A percentile compares a stretch with the other conserved stretches of the same genome.
These are phyloP conservation scores for Amblyopsis hoosieri DNA, from an alignment of 2,797 vertebrate species.

Conservation along the genomic window DNA sequence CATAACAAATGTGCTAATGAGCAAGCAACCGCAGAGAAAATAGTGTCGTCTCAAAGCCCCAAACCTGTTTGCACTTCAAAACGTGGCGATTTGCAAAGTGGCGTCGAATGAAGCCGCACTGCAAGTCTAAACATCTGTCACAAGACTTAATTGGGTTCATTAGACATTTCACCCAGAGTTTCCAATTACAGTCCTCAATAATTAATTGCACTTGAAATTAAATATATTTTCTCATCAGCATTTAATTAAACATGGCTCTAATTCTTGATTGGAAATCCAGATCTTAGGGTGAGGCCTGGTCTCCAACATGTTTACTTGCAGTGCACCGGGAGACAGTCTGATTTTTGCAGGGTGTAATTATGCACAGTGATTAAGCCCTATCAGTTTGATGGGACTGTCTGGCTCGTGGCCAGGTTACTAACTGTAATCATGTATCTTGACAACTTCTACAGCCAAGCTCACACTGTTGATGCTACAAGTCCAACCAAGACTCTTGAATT, in stretches of 20 bases:
- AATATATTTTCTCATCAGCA: slow-evolving; percentile 99
- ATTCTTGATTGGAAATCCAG: slow-evolving; percentile 88
- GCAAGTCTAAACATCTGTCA: slow-evolving; percentile 91
- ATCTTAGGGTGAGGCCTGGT: slow-evolving; percentile 80
- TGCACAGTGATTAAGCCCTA: slow-evolving; percentile 78
- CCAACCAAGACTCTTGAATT: slow-evolving; percentile 20
- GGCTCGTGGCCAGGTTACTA: slow-evolving; percentile 66
- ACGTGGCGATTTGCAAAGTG: slow-evolving; percentile 49
- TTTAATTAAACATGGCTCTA: slow-evolving; percentile 94
- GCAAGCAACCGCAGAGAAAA: slow-evolving; percentile 64
- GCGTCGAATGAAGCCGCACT: slow-evolving; percentile 43
- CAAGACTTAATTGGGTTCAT: slow-evolving; percentile 97
- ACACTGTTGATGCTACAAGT: slow-evolving; percentile 15
- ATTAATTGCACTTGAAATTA: slow-evolving; percentile 99
- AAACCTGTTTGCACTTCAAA: slow-evolving; percentile 44
- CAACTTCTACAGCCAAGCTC: slow-evolving; percentile 32
- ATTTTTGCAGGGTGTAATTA: slow-evolving; percentile 84
- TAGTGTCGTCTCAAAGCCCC: slow-evolving; percentile 44
- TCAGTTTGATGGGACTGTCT: slow-evolving; percentile 71
- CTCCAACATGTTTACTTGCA: slow-evolving; percentile 88
- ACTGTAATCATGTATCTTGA: slow-evolving; percentile 38
- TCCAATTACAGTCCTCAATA: slow-evolving; percentile 96
- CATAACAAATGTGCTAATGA: slow-evolving; percentile 72
- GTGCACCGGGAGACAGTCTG: slow-evolving; percentile 79
- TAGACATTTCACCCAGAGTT: slow-evolving; percentile 90